Conservation (phyloP, 2,113 vertebrate species). For the Marcusenius ussheri region DNA sequence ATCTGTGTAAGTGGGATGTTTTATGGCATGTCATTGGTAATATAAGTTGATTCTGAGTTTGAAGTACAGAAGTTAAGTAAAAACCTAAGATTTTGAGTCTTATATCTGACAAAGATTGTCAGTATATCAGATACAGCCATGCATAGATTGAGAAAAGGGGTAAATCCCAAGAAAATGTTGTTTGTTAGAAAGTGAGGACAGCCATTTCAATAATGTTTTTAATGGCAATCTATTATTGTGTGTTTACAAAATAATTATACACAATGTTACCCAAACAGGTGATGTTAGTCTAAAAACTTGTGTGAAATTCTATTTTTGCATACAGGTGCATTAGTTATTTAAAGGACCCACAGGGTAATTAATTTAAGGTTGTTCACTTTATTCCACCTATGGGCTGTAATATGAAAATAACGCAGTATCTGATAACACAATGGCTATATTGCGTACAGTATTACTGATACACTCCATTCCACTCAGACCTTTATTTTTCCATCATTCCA, state of each 20-base stretch:
- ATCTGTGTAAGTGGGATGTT: background rate
- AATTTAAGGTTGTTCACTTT: background rate
- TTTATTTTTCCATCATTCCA: background rate
- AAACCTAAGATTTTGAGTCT: background rate
- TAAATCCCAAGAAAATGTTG: background rate
- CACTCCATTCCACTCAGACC: background rate
- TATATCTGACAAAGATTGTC: background rate
- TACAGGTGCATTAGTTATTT: background rate
- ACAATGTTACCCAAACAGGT: background rate
- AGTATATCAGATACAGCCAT: background rate
- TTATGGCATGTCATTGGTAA: background rate
- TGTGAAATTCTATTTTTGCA: background rate
- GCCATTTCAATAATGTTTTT: background rate
- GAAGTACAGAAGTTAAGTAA: background rate
- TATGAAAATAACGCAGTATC: background rate
- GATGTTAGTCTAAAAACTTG: background rate
- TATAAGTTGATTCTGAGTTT: background rate
- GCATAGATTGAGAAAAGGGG: background rate
- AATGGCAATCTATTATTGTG: background rate
- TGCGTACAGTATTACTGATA: background rate
- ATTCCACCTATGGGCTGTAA: background rate
- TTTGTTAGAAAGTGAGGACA: background rate
- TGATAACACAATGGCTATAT: background rate
- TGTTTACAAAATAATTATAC: constrained; percentile 1
- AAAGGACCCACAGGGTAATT: background rate